A percentile compares a stretch with the other conserved stretches of the same genome.
Evolutionary conservation across 2,888 invertebrate species (phyloP).

Genomic region (Mellilla xanthometata): DNA sequence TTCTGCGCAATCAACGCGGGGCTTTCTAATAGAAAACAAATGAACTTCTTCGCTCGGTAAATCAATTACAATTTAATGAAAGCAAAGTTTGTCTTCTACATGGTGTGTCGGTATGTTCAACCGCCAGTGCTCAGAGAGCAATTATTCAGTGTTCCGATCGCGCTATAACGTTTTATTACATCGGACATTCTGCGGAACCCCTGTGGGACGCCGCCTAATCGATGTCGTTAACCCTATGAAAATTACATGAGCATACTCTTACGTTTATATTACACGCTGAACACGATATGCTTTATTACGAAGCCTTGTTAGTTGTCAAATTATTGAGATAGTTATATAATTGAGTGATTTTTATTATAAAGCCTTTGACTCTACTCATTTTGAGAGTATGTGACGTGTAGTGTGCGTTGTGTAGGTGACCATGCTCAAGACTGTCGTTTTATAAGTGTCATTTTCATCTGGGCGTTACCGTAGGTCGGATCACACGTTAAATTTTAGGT

Average conservation of each 20-base stretch:
- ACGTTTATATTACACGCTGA: background rate
- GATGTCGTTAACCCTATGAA: conserved; percentile 22
- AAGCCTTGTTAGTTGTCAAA: background rate
- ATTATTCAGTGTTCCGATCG: conserved; percentile 37
- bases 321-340: background rate
- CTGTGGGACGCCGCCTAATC: conserved; percentile 18
- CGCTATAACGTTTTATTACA: conserved; percentile 39
- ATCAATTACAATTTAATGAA: conserved; percentile 12
- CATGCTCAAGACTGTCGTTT: too few relatives aligned
- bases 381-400: too few relatives aligned
- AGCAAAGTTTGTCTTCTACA: background rate
- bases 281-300: conserved; percentile 4
- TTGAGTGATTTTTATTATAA: too few relatives aligned
- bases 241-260: conserved; percentile 17
- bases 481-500: too few relatives aligned
- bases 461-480: too few relatives aligned
- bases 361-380: too few relatives aligned
- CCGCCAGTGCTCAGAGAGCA: conserved; percentile 35
- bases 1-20: background rate
- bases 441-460: too few relatives aligned
- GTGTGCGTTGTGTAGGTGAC: too few relatives aligned
- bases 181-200: conserved; percentile 13
- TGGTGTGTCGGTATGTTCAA: conserved; percentile 13
- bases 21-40: background rate
- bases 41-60: background rate